These are phyloP conservation scores for Drosophila murphyi DNA, from an alignment of 1,140 invertebrate species.

Conservation along the genomic window DNA sequence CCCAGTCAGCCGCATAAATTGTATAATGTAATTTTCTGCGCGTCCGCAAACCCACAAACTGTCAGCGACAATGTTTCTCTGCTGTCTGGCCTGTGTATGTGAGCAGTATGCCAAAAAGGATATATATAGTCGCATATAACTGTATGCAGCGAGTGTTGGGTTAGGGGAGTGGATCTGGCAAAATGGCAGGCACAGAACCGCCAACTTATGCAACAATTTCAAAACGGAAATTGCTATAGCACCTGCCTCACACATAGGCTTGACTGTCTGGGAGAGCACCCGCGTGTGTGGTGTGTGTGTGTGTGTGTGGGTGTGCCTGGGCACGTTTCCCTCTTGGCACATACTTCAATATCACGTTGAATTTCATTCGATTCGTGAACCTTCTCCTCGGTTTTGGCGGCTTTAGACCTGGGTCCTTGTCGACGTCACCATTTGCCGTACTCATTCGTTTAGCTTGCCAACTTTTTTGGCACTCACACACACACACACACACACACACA, in stretches of 20 bases:
- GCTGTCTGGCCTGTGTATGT: conserved; percentile 36
- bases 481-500: background rate
- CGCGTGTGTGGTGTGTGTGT: conserved; percentile 33
- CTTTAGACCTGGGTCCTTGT: conserved; percentile 36
- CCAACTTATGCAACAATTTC: conserved; percentile 83
- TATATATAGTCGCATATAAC: conserved; percentile 28
- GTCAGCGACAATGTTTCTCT: conserved; percentile 69
- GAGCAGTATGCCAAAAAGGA: conserved; percentile 68
- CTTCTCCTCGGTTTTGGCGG: conserved; percentile 11
- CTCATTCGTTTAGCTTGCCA: conserved; percentile 74
- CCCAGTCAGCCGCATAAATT: conserved; percentile 78
- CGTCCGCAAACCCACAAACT: conserved; percentile 72
- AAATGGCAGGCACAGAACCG: conserved; percentile 42
- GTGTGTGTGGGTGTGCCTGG: conserved; percentile 30
- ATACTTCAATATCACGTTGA: conserved; percentile 80
- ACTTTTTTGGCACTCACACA: conserved; percentile 71
- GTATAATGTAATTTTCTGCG: conserved; percentile 79
- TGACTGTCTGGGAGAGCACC: conserved; percentile 4
- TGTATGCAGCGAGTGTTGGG: conserved; percentile 9
- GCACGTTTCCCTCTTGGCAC: conserved; percentile 80
- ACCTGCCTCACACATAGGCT: conserved; percentile 62
- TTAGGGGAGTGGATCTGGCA: conserved; percentile 32
- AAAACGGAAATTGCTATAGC: conserved; percentile 82
- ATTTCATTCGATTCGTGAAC: conserved; percentile 75
- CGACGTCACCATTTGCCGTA: conserved; percentile 62